These are phyloP conservation scores for Sebastes matsubarae DNA, from an alignment of 2,797 vertebrate genomes.

Conservation along the genomic window DNA sequence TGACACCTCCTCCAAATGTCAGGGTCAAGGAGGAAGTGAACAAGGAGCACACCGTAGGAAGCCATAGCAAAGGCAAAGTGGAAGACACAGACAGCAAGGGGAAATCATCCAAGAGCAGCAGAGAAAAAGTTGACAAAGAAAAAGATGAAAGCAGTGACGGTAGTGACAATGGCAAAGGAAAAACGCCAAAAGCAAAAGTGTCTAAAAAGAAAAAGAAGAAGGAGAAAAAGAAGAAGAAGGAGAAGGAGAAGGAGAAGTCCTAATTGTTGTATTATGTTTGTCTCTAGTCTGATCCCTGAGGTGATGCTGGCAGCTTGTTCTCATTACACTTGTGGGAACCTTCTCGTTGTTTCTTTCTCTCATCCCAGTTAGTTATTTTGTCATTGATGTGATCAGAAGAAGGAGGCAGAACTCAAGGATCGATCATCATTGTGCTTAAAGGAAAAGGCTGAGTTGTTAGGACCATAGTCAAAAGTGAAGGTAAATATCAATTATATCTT, in stretches of 20 bases:
- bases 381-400: not conserved
- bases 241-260: not conserved
- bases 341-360: not conserved
- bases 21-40: slow-evolving; percentile 32
- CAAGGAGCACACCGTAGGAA: not conserved
- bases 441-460: not conserved
- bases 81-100: slow-evolving; percentile 2
- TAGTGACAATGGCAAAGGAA: slow-evolving; percentile 27
- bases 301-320: not conserved
- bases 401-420: not conserved
- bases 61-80: slow-evolving; percentile 15
- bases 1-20: not conserved
- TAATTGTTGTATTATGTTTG: not conserved
- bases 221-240: slow-evolving; percentile 41
- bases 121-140: not conserved
- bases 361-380: not conserved
- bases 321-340: not conserved
- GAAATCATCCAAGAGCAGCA: slow-evolving; percentile 3
- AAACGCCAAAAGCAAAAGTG: slow-evolving; percentile 54
- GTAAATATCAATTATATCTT: not conserved
- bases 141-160: slow-evolving; percentile 30
- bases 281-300: not conserved
- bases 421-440: not conserved
- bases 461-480: not conserved
- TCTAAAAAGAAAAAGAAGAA: slow-evolving; percentile 53